Conservation (phyloP, 1,140 invertebrate genomes). For the Pentalonia nigronervosa region DNA sequence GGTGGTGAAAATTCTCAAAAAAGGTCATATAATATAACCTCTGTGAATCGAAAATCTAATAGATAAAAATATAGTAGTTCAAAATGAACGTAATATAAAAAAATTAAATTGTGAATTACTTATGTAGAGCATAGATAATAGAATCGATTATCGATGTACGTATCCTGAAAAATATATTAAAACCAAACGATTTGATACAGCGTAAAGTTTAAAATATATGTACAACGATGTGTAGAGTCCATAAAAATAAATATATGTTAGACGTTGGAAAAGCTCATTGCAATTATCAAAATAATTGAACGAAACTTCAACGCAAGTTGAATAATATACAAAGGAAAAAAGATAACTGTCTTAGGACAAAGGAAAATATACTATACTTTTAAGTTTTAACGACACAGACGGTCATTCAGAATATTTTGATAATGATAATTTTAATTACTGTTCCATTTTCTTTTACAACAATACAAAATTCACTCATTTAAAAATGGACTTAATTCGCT, state of each 20-base stretch:
- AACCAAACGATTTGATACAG: not conserved
- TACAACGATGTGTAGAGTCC: not conserved
- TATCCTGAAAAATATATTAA: not conserved
- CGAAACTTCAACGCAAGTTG: not conserved
- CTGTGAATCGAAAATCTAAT: not conserved
- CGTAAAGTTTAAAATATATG: not conserved
- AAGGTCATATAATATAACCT: not conserved
- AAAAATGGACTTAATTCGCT: not conserved
- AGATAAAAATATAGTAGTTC: not conserved
- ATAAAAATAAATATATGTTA: not conserved
- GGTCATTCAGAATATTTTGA: constrained; percentile 4
- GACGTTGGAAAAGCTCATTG: not conserved
- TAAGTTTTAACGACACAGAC: not conserved
- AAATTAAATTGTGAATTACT: not conserved
- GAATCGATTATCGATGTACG: not conserved
- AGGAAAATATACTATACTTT: not conserved
- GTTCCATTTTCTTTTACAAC: not conserved
- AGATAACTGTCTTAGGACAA: not conserved
- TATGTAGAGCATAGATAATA: not conserved
- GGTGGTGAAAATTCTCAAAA: not conserved
- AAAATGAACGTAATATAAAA: not conserved
- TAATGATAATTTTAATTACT: constrained; percentile 4
- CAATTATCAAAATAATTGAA: not conserved
- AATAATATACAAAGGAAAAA: not conserved
- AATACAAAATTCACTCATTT: not conserved